Base-by-base conservation (phyloP, 2,113 vertebrate genomes). In the Balaeniceps rex region DNA sequence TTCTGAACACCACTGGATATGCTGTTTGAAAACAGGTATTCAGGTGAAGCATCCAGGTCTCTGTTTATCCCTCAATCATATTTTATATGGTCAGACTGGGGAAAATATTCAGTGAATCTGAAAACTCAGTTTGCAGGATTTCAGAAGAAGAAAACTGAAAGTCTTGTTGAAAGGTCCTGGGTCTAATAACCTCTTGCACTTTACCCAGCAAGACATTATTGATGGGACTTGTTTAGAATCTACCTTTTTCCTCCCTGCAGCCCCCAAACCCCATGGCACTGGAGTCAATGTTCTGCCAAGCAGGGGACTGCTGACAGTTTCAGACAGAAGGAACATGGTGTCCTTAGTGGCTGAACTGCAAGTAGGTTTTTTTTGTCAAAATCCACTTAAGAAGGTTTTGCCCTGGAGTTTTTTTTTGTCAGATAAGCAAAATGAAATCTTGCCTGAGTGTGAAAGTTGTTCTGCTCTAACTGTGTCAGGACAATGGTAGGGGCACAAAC, bases 1-100 rank as follows among this genome's bases (percentile, higher is more conserved):
- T 95, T 89, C 65, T 95, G 87, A 91, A 78, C 91, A 79, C 83
- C 57, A n/a, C 65, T 95, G 93, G 88, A 60, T 87, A 82, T 63
- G 25, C 77, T 93, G 65, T 82, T 95, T 96, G 96, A 96, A 94
- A 92, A 47, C 33, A 68, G 51, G 51, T 38, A 54, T 94, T 83
- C 76, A 74, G 64, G 65, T 91, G 89, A 71, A 83, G 19, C 26
- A 42, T 55, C 83, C 69, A 60, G 57, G 65, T 58, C 55, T 96
- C 55, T 96, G 51, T 78, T 94, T 89, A 91, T 83, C 42, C 60
- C 42, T 90, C 42, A 86, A 7, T 70, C 26, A 3, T 57, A 54
- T 83, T 95, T 96, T 40, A 18, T 74, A n/a, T n/a, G 14, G 49
- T 90, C 71, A 49, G n/a, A 38, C 34, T 33, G 25, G 29, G 36